Base-by-base conservation (phyloP, 2,113 vertebrate genomes). In the Lynx canadensis region DNA sequence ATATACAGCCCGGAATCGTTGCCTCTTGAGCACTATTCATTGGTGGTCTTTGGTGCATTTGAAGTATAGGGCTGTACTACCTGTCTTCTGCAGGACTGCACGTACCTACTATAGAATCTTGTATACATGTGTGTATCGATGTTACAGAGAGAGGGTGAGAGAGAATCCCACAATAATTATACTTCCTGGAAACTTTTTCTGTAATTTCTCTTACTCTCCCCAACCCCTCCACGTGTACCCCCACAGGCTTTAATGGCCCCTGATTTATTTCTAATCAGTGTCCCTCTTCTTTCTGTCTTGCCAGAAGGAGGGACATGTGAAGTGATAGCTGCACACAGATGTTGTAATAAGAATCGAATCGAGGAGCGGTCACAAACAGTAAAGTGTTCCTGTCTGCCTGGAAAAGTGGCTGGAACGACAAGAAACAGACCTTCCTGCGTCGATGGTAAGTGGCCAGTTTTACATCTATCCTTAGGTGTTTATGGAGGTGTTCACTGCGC, bases 341-440 rank as follows among this genome's bases (percentile, higher is more conserved):
- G 99, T 98, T 99, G 99, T 99, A 99, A 99, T 99, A 99, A 99
- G 99, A 99, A 99, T 98, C 99, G 99, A 82, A 99, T 99, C 66
- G 99, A 99, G 98, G 99, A 99, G 97, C 99, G 99, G 94, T 99
- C 99, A 14, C 99, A 99, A 98, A 99, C 99, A 48, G 99, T 99
- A 97, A 99, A 99, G 98, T 99, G 99, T 98, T 99, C 99, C 98
- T 99, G 99, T 99, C 99, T 99, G 98, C 99, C 99, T 4, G 99
- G 99, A 91, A 99, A 99, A 99, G 99, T 99, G 98, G 99, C 99
- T 50, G 99, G 99, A 60, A 99, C 99, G 48, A 99, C 99, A 92
- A 99, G 99, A 98, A 99, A 99, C 99, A 99, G 99, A 98, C 99
- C 99, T 94, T 99, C 99, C 92, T 99, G 99, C 97, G 99, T 99